phyloP scores from a whole-genome alignment of 2,797 vertebrate genomes.

The Acrossocheilus fasciatus region DNA sequence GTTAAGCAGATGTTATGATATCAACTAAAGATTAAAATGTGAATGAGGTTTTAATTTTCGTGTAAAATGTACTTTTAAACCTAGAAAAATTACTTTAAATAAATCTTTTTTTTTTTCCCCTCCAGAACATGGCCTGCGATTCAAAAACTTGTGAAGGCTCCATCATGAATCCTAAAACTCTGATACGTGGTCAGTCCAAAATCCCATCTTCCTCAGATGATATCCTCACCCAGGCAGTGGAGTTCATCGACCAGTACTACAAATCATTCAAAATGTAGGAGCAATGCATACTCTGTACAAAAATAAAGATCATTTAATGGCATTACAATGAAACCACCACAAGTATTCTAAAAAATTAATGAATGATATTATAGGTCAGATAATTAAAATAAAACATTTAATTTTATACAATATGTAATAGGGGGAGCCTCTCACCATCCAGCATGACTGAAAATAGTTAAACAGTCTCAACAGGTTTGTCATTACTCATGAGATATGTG shows the following conservation, averaged over 20 bases:
- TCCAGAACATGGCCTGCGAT: slow-evolving; percentile 78
- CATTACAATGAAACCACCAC: background rate
- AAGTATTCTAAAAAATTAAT: background rate
- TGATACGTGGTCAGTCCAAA: slow-evolving; percentile 73
- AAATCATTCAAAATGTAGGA: slow-evolving; percentile 83
- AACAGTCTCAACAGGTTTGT: background rate
- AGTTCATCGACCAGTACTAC: slow-evolving; percentile 87
- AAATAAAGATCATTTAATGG: background rate
- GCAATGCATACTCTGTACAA: background rate
- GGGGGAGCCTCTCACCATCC: too few relatives aligned
- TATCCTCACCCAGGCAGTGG: slow-evolving; percentile 81
- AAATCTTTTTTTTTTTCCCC: too few relatives aligned
- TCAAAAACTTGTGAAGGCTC: slow-evolving; percentile 79
- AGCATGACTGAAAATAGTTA: background rate
- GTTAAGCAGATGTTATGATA: background rate
- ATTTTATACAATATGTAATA: background rate
- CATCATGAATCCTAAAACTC: slow-evolving; percentile 79
- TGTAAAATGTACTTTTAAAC: background rate
- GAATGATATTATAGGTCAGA: background rate
- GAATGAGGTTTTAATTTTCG: background rate
- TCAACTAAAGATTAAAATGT: background rate
- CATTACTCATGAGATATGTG: background rate
- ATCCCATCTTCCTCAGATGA: slow-evolving; percentile 68
- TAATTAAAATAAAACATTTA: background rate
- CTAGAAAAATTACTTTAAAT: background rate